Evolutionary conservation across 1,140 invertebrate genomes (phyloP), one percentile per base, ranked within the genome.

Genomic region (Oryctes rhinoceros): DNA sequence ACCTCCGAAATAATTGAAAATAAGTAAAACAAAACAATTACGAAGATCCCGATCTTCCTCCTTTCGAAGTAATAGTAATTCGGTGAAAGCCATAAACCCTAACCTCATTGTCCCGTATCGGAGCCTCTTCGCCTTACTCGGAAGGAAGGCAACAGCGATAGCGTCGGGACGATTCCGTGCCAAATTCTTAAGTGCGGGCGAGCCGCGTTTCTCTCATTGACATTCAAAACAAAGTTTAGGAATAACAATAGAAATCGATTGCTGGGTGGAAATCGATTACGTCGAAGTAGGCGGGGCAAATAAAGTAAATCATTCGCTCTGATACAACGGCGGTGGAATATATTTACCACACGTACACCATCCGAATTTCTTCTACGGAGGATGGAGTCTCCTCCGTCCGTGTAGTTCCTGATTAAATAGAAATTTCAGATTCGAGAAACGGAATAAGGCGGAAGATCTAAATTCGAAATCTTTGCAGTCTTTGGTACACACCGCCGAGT

Each of bases 211-310:
- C 24, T 4, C 81, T 82, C 81, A 82, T 84, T 83, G 82, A 81
- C 78, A 83, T 84, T 84, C 83, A 83, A 82, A 80, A 81, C 80
- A 80, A 84, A 84, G 80, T 84, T 84, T 78, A 39, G 44, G 80
- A 80, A 84, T 84, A 84, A 84, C 83, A 84, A 82, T 84, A 84
- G 83, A 84, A 84, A 82, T 84, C 82, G 79, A 84, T 82, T 80
- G 81, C 75, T 82, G 82, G 24, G 24, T 82, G 81, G 83, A 83
- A 82, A 84, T 84, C 83, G 83, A 84, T 84, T 84, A 82, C 78
- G 7, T 10, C 18, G 65, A 13, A 71, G 65, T 15, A 71, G 65
- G 13, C 13, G 65, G 20, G 65, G 5, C 11, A 7, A 71, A 71
- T 71, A 71, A 71, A 71, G 24, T 71, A 71, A 71, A 71, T 71